Conservation (phyloP, 2,797 vertebrate genomes). For the Emys orbicularis region DNA sequence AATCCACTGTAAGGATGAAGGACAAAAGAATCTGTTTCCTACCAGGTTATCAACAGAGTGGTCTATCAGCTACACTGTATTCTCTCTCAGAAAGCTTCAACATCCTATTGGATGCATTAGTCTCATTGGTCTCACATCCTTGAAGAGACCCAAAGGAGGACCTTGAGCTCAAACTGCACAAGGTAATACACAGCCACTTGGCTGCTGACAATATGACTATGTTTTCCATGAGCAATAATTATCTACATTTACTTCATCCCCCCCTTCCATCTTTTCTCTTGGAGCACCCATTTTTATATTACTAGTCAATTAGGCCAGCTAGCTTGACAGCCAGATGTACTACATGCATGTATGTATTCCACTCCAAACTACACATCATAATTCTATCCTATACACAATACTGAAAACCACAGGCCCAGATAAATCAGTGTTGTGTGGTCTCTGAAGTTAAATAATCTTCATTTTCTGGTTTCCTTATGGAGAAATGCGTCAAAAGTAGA, state of each 20-base stretch:
- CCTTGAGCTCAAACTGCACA: neutral
- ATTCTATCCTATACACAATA: neutral
- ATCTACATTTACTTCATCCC: neutral
- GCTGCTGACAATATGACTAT: neutral
- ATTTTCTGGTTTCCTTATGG: neutral
- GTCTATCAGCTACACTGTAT: neutral
- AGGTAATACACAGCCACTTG: neutral
- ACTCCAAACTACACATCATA: neutral
- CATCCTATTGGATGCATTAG: neutral
- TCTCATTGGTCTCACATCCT: neutral
- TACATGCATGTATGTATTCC: neutral
- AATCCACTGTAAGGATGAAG: neutral
- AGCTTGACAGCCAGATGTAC: neutral
- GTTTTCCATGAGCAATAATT: neutral
- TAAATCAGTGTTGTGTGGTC: neutral
- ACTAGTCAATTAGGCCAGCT: conserved; percentile 13
- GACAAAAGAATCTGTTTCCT: neutral
- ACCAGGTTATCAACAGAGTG: neutral
- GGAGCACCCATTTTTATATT: neutral
- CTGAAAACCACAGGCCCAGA: neutral
- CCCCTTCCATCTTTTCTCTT: neutral
- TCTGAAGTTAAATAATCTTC: neutral
- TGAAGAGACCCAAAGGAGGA: neutral
- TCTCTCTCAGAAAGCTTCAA: neutral
- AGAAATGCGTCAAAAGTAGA: neutral